These are phyloP conservation scores for Cephus spinipes DNA, from an alignment of 2,888 invertebrate genomes.

Conservation along the genomic window DNA sequence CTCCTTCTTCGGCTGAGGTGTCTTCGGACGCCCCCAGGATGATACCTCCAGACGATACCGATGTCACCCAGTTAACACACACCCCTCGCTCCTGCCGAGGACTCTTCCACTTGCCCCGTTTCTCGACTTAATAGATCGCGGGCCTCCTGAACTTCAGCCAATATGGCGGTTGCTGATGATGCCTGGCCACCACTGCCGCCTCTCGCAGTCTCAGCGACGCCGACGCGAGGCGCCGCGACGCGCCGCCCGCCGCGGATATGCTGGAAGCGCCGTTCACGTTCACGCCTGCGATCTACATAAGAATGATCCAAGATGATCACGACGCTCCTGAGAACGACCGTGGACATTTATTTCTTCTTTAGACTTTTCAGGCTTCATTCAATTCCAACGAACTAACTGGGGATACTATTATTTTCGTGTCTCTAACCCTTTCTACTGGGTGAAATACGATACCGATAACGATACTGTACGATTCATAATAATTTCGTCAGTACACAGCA, in stretches of 20 bases:
- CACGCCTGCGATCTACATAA: slow-evolving; percentile 42
- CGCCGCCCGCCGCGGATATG: slow-evolving; percentile 49
- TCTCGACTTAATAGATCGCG: not conserved
- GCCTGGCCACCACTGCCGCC: slow-evolving; percentile 51
- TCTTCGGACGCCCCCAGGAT: not conserved
- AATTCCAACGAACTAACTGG: not conserved
- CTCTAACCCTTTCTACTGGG: not conserved
- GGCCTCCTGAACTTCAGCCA: slow-evolving; percentile 40
- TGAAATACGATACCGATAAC: not conserved
- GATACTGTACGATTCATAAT: not conserved
- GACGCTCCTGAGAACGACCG: not conserved
- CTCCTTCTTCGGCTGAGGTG: not conserved
- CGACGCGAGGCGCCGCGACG: slow-evolving; percentile 54
- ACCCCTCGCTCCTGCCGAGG: not conserved
- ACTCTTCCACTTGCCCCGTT: slow-evolving; percentile 2
- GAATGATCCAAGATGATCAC: slow-evolving; percentile 45
- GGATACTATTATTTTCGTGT: not conserved
- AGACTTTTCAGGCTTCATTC: not conserved
- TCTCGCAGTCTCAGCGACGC: slow-evolving; percentile 50
- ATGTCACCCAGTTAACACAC: not conserved
- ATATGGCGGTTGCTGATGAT: slow-evolving; percentile 57
- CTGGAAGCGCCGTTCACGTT: slow-evolving; percentile 36
- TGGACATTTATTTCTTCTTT: not conserved
- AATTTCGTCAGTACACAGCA: not conserved
- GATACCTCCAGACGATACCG: not conserved